Evolutionary conservation across 2,888 invertebrate species (phyloP), one percentile per base, ranked within the genome.

Genomic region (Stenolophus ochropezus): DNA sequence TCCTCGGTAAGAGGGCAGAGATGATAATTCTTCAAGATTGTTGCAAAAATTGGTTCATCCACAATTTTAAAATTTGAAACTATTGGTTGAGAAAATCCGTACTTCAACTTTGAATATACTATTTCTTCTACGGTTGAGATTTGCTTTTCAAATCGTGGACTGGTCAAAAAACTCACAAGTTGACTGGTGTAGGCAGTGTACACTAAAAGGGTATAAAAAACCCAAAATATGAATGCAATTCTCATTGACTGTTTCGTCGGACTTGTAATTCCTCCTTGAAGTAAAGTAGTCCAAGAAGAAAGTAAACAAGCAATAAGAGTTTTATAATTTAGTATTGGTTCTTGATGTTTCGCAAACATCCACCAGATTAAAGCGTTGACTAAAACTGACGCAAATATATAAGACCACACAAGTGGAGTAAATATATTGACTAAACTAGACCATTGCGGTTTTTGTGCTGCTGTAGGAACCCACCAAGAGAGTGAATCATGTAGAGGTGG

Each of bases 381-480:
- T 18, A 51, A n/a, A 51, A 51, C 8, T 51, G 21, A 6, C 8
- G 21, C 6, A 53, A 51, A 74, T 16, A 53, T 53, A 21, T 4
- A 71, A 6, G 33, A n/a, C 80, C 80, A 51, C 42, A 49, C 61
- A 8, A 18, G 27, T 23, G 71, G 56, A 23, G 25, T 18, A 65
- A 82, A 83, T 14, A 82, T 76, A 0, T 47, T 73, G 11, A 76
- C 8, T 4, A 82, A 23, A 73, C 77, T 83, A 27, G 71, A 76
- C 82, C 81, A 83, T 4, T 56, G 1, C 0, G 76, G 33, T 25
- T 75, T n/a, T 21, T 14, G 18, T 16, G 20, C 27, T 3, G 83
- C 56, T 23, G 42, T n/a, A 16, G 83, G 83, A 3, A 77, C 82
- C 27, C 25, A 83, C 51, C 82, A 83, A 8, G 33, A 16, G 8